Base-by-base conservation (phyloP, 2,113 vertebrate genomes). In the Oceanodroma tethys region DNA sequence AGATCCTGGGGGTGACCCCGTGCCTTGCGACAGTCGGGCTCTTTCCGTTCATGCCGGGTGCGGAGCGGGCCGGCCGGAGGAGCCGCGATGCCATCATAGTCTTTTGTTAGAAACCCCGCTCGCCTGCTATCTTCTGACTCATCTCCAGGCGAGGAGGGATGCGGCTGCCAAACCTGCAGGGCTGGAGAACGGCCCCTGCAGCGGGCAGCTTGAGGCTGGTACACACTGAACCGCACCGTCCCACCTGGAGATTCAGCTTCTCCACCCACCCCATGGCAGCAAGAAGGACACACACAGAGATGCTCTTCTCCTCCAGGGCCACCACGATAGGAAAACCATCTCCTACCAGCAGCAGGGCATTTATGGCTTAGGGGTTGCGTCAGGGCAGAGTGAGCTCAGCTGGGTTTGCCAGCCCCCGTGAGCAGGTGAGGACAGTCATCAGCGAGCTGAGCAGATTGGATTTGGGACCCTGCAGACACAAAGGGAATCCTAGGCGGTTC, bases 151-250 rank as follows among this genome's bases (percentile, higher is more conserved):
- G 0, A 63, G 76, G 45, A 58, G 59, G 50, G 55, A 66, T 4
- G 53, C 1, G 9, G 65, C 42, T 55, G 91, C 79, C 71, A 81
- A 79, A 38, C 27, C 60, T 0, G 2, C 27, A 13, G 62, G 72
- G 27, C 76, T 19, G 88, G 63, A 76, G 65, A 55, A 55, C 1
- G 1, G 63, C 4, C 26, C 55, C 56, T 63, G 48, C 32, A 2
- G 10, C 1, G 13, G 43, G 53, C 80, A 48, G 50, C 65, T 58
- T 2, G 5, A 26, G n/a, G 38, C 40, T 42, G 86, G 60, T 4
- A 79, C 71, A 2, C 3, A 0, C 32, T 4, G 47, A 76, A 34
- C 58, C 4, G 2, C 26, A 0, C 34, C 12, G 0, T 79, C 70
- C 81, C 53, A 13, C 34, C 56, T 2, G 50, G 63, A 20, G 14